Evolutionary conservation across 2,797 vertebrate species (phyloP).

Genomic region (Lacerta agilis): DNA sequence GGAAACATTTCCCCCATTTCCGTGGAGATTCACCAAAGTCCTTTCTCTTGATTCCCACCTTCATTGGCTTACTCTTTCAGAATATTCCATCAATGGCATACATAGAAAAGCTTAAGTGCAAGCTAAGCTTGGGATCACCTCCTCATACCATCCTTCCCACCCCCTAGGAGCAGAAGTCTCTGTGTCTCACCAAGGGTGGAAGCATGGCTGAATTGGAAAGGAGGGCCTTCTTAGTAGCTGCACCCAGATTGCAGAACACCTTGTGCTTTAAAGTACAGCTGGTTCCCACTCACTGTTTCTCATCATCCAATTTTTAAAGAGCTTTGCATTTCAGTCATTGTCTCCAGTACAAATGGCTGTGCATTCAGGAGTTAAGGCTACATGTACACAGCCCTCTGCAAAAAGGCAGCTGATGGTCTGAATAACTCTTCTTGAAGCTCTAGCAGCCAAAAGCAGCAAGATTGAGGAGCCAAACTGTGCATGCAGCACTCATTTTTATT

Average conservation of each 20-base stretch:
- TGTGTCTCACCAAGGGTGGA: not conserved
- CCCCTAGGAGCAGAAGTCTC: not conserved
- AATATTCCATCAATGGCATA: not conserved
- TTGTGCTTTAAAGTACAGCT: not conserved
- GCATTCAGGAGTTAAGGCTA: not conserved
- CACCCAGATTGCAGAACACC: not conserved
- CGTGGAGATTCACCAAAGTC: not conserved
- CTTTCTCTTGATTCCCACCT: not conserved
- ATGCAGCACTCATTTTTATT: not conserved
- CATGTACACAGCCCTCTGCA: not conserved
- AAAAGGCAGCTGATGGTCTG: not conserved
- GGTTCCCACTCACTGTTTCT: not conserved
- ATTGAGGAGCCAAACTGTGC: not conserved
- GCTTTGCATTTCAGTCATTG: not conserved
- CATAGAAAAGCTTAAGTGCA: not conserved
- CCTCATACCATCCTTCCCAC: no score
- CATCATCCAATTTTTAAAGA: not conserved
- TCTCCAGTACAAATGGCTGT: not conserved
- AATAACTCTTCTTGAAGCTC: not conserved
- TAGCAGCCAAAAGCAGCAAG: not conserved
- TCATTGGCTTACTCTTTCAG: not conserved
- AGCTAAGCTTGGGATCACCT: no score
- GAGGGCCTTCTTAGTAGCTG: not conserved
- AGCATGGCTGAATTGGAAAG: no score
- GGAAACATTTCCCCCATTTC: not conserved